Evolutionary conservation across 2,888 invertebrate genomes (phyloP).

Genomic region (Cantharis rufa): DNA sequence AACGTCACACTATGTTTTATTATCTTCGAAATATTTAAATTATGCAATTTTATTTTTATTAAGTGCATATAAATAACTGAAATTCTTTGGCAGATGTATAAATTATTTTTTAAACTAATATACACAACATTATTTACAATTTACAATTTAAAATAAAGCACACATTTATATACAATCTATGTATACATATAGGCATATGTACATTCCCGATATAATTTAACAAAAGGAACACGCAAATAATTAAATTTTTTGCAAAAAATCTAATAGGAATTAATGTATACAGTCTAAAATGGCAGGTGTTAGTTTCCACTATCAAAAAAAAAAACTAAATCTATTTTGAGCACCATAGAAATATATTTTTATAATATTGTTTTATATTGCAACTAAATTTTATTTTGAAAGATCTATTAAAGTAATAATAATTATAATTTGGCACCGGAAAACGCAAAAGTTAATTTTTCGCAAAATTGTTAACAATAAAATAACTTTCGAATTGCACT

Average conservation of each 20-base stretch:
- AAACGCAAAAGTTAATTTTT: neutral
- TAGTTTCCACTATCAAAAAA: constrained; percentile 16
- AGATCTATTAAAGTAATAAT: neutral
- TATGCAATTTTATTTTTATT: neutral
- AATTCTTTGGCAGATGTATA: constrained; percentile 31
- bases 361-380: constrained; percentile 3
- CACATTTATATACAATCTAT: constrained; percentile 22
- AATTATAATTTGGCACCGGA: neutral
- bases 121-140: constrained; percentile 33
- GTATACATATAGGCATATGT: constrained; percentile 31
- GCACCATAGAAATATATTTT: constrained; percentile 26
- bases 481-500: neutral
- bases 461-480: neutral
- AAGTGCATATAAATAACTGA: constrained; percentile 26
- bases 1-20: neutral
- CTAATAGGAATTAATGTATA: neutral
- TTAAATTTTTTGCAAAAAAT: constrained; percentile 3
- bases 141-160: constrained; percentile 30
- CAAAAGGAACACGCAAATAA: constrained; percentile 28
- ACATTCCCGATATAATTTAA: constrained; percentile 25
- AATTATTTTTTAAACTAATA: constrained; percentile 28
- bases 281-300: constrained; percentile 20
- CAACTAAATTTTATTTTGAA: constrained; percentile 26
- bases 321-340: constrained; percentile 27
- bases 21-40: neutral